Evolutionary conservation across 2,797 vertebrate species (phyloP).

Genomic region (Synanceia verrucosa): DNA sequence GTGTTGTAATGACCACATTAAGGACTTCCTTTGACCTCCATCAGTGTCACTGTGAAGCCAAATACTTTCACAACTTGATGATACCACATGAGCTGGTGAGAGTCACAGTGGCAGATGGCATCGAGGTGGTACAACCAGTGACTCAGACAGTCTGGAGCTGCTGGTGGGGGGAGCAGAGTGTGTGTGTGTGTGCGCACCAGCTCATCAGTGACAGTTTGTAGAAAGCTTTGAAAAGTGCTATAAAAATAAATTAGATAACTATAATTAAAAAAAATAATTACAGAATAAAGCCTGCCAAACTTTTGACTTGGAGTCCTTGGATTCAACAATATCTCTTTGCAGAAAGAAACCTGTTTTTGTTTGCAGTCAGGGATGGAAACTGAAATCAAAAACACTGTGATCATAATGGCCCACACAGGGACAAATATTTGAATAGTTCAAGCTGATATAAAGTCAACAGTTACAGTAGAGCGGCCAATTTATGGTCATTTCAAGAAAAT

Average conservation of each 20-base stretch:
- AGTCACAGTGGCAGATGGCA: conserved; percentile 70
- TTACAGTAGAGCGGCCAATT: background rate
- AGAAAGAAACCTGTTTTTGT: background rate
- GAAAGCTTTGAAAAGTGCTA: background rate
- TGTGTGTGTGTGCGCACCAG: background rate
- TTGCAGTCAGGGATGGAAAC: too few relatives aligned
- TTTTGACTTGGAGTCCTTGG: background rate
- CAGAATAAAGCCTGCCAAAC: background rate
- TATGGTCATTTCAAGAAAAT: background rate
- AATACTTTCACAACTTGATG: conserved; percentile 16
- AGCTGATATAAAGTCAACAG: background rate
- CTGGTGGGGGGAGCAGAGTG: conserved; percentile 3
- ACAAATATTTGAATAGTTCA: background rate
- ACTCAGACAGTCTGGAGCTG: conserved; percentile 26
- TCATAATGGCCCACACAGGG: background rate
- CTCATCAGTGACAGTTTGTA: conserved; percentile 3
- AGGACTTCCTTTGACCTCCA: conserved; percentile 39
- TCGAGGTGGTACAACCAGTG: conserved; percentile 35
- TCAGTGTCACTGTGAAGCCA: conserved; percentile 22
- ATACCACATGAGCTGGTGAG: conserved; percentile 28
- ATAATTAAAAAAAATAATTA: background rate
- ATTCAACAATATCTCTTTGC: background rate
- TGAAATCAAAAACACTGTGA: background rate
- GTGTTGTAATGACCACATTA: conserved; percentile 11
- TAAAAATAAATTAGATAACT: too few relatives aligned